These are phyloP conservation scores for Alectoris magna DNA, from an alignment of 2,797 vertebrate species.

Conservation along the genomic window DNA sequence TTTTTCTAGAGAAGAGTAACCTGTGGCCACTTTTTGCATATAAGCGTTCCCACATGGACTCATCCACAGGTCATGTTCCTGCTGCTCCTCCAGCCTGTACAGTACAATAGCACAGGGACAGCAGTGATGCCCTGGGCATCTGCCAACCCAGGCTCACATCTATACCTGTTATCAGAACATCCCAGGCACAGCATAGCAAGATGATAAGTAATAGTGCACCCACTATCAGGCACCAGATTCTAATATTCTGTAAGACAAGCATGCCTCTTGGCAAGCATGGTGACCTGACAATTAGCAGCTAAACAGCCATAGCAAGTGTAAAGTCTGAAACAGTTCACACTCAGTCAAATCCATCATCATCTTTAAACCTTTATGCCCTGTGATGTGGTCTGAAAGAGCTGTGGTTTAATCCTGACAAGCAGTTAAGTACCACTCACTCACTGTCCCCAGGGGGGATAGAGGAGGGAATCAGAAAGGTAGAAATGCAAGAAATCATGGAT, in stretches of 20 bases:
- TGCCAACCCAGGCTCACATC: background rate
- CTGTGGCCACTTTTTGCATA: no score
- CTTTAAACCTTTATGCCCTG: background rate
- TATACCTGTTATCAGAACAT: background rate
- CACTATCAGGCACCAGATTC: background rate
- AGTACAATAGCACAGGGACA: no score
- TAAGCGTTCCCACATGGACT: no score
- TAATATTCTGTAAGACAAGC: background rate
- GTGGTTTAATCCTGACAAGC: background rate
- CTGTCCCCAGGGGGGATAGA: background rate
- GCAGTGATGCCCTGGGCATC: background rate
- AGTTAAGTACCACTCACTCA: background rate
- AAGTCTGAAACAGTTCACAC: background rate
- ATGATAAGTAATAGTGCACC: background rate
- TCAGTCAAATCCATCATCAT: background rate
- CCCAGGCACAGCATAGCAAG: background rate
- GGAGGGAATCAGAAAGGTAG: background rate
- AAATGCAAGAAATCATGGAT: background rate
- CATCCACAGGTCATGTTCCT: no score
- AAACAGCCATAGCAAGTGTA: background rate
- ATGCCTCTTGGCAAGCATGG: background rate
- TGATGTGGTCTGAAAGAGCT: background rate
- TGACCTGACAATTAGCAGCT: background rate
- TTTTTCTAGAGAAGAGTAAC: no score
- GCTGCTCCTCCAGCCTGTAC: no score